Evolutionary conservation across 1,140 invertebrate genomes (phyloP).

Genomic region (Sinonovacula constricta): DNA sequence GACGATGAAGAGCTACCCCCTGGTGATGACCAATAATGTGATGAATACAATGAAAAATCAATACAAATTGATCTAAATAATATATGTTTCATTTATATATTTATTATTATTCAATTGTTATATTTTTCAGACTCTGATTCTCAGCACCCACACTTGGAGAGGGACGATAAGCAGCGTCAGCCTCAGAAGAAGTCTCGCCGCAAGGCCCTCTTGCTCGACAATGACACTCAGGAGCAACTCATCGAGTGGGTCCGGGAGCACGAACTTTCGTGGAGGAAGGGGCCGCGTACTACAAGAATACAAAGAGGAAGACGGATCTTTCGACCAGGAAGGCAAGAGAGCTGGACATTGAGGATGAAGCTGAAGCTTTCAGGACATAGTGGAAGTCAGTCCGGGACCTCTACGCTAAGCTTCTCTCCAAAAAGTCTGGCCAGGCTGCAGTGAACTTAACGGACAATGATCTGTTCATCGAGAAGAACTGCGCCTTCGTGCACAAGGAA

Average conservation of each 20-base stretch:
- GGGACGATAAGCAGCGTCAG: no score
- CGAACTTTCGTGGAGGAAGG: conserved; percentile 23
- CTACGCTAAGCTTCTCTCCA: conserved; percentile 13
- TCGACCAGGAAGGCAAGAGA: conserved; percentile 25
- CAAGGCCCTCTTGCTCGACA: conserved; percentile 30
- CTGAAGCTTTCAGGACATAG: no score
- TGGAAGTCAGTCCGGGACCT: conserved; percentile 39
- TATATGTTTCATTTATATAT: conserved; percentile 42
- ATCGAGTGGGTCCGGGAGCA: conserved; percentile 36
- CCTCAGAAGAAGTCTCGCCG: no score
- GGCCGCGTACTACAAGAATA: conserved; percentile 22
- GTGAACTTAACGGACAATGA: conserved; percentile 35
- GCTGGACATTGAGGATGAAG: no score
- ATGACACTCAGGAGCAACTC: conserved; percentile 30
- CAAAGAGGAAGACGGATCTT: conserved; percentile 37
- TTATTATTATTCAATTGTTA: conserved; percentile 19
- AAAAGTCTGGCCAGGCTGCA: conserved; percentile 39
- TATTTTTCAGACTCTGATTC: no score
- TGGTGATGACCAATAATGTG: conserved; percentile 10
- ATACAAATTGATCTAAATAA: conserved; percentile 43
- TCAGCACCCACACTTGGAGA: no score
- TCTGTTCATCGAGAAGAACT: conserved; percentile 32
- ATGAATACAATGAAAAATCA: conserved; percentile 32
- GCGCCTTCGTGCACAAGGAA: conserved; percentile 24
- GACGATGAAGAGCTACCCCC: conserved; percentile 18